Evolutionary conservation across 2,888 invertebrate species (phyloP).

Genomic region (Chaitophorus viminalis): DNA sequence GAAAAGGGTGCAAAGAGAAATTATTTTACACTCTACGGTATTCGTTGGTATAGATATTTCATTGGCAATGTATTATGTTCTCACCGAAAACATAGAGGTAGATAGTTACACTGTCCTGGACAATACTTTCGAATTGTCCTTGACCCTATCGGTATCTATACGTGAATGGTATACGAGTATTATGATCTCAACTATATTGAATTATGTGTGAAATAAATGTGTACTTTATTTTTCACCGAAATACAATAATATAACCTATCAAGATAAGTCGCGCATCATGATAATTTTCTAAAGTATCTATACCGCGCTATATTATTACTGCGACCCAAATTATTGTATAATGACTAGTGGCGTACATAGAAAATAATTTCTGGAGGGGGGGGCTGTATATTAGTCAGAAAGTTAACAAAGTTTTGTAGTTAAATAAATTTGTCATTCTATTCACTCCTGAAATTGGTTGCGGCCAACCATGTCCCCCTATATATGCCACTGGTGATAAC

Average conservation of each 20-base stretch:
- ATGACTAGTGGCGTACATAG: too few species aligned
- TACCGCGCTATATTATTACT: slow-evolving; percentile 8
- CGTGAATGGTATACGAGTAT: not conserved
- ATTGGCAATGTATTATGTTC: not conserved
- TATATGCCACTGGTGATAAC: too few species aligned
- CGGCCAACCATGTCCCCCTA: too few species aligned
- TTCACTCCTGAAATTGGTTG: too few species aligned
- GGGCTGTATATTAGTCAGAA: too few species aligned
- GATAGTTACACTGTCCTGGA: not conserved
- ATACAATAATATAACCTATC: slow-evolving; percentile 38
- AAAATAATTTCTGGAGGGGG: too few species aligned
- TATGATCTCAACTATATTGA: slow-evolving; percentile 20
- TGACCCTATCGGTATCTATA: not conserved
- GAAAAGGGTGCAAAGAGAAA: not conserved
- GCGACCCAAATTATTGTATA: too few species aligned
- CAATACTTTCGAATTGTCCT: slow-evolving; percentile 26
- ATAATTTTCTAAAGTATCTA: slow-evolving; percentile 21
- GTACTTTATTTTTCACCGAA: not conserved
- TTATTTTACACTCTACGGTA: slow-evolving; percentile 2
- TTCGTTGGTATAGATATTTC: not conserved
- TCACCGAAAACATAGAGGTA: not conserved
- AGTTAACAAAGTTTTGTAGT: too few species aligned
- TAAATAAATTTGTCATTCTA: too few species aligned
- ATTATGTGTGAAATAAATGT: slow-evolving; percentile 18
- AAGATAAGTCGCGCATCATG: slow-evolving; percentile 41